phyloP scores from a whole-genome alignment of 2,888 invertebrate species.

The Nomada fabriciana region DNA sequence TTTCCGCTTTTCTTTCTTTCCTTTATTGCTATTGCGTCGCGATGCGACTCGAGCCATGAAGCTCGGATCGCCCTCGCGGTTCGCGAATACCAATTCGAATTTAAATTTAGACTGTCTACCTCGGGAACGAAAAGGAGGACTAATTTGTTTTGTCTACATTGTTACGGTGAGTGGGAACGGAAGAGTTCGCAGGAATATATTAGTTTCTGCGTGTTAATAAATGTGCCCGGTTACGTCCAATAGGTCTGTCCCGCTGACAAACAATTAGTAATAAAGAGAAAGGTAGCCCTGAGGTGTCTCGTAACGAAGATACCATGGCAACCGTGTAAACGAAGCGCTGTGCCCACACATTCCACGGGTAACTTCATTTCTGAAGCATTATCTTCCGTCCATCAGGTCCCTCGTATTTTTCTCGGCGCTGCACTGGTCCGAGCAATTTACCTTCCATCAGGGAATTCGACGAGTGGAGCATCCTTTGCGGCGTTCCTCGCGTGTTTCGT shows the following conservation, averaged over 20 bases:
- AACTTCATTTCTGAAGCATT: conserved; percentile 23
- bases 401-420: conserved; percentile 13
- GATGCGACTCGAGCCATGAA: neutral
- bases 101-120: neutral
- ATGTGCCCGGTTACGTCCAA: neutral
- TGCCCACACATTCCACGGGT: neutral
- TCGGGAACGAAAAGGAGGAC: neutral
- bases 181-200: neutral
- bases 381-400: neutral
- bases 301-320: conserved; percentile 1
- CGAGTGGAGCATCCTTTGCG: conserved; percentile 6
- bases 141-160: neutral
- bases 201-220: neutral
- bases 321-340: neutral
- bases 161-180: no score
- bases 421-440: conserved; percentile 21
- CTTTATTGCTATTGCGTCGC: neutral
- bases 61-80: neutral
- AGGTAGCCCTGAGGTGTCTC: neutral
- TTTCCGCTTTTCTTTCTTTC: no score
- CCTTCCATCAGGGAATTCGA: conserved; percentile 40
- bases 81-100: neutral
- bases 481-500: conserved; percentile 21
- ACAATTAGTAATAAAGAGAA: conserved; percentile 19
- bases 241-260: neutral